These are phyloP conservation scores for Dryas iulia DNA, from an alignment of 1,140 invertebrate species.

Conservation along the genomic window DNA sequence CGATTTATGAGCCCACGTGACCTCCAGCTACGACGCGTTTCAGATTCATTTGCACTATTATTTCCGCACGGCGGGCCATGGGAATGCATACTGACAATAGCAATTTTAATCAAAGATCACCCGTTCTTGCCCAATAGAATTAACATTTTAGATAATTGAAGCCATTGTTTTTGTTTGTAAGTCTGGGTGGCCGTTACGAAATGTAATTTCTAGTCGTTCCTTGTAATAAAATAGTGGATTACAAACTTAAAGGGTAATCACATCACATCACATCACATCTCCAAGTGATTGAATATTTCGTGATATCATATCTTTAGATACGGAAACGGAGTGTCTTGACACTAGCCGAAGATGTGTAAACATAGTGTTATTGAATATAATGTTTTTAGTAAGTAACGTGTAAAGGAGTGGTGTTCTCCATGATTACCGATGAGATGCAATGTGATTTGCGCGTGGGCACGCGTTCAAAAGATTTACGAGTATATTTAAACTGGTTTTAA, in stretches of 20 bases:
- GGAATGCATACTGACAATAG: slow-evolving; percentile 53
- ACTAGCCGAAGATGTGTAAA: no score
- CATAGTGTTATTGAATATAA: not conserved
- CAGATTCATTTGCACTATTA: slow-evolving; percentile 70
- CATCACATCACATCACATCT: no score
- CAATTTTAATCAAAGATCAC: slow-evolving; percentile 67
- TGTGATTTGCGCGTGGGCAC: slow-evolving; percentile 61
- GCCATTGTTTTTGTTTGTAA: slow-evolving; percentile 53
- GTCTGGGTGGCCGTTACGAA: slow-evolving; percentile 19
- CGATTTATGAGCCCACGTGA: slow-evolving; percentile 76
- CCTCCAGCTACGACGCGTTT: slow-evolving; percentile 58
- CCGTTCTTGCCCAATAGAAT: slow-evolving; percentile 53
- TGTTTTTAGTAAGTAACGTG: slow-evolving; percentile 1
- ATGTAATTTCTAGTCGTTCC: slow-evolving; percentile 1
- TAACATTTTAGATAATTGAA: slow-evolving; percentile 57
- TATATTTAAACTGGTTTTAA: slow-evolving; percentile 75
- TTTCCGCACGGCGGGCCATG: slow-evolving; percentile 66
- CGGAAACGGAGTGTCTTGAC: not conserved
- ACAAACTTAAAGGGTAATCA: not conserved
- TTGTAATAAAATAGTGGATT: not conserved
- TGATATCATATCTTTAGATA: not conserved
- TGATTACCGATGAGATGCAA: slow-evolving; percentile 43
- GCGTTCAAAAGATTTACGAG: slow-evolving; percentile 65
- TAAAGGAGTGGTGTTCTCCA: not conserved
- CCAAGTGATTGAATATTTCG: not conserved